phyloP scores from a whole-genome alignment of 2,797 vertebrate genomes.

The Molossus alvarezi region DNA sequence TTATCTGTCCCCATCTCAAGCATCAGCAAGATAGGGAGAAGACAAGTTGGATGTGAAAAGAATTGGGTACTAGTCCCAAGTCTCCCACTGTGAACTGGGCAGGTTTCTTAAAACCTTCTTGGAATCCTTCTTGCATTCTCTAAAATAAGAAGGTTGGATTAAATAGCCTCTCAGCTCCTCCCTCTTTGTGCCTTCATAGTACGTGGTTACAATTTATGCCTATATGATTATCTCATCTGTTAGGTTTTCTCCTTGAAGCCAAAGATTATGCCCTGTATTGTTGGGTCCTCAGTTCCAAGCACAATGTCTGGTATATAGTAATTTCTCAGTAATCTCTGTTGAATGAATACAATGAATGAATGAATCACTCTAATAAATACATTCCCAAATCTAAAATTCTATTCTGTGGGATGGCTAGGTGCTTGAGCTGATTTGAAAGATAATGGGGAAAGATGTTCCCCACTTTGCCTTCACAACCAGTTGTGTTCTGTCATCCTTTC shows the following conservation, averaged over 20 bases:
- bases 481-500: background rate
- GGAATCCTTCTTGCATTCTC: background rate
- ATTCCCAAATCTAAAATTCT: slow-evolving; percentile 20
- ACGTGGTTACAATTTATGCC: background rate
- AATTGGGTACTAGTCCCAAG: background rate
- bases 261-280: background rate
- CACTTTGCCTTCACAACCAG: background rate
- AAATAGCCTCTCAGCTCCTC: background rate
- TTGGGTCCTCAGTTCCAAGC: background rate
- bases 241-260: slow-evolving; percentile 30
- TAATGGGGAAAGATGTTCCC: background rate
- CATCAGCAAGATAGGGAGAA: background rate
- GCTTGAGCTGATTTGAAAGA: slow-evolving; percentile 39
- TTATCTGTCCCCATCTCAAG: background rate
- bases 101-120: background rate
- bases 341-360: background rate
- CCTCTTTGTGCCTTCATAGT: background rate
- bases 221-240: background rate
- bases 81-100: background rate
- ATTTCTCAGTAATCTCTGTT: background rate
- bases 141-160: background rate
- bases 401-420: background rate
- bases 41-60: background rate
- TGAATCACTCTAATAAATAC: slow-evolving; percentile 16
- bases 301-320: background rate